Percentiles rank a stretch among this genome's conserved stretches.
These are phyloP conservation scores for Buceros bicornis DNA, from an alignment of 2,797 vertebrate species.

Conservation along the genomic window DNA sequence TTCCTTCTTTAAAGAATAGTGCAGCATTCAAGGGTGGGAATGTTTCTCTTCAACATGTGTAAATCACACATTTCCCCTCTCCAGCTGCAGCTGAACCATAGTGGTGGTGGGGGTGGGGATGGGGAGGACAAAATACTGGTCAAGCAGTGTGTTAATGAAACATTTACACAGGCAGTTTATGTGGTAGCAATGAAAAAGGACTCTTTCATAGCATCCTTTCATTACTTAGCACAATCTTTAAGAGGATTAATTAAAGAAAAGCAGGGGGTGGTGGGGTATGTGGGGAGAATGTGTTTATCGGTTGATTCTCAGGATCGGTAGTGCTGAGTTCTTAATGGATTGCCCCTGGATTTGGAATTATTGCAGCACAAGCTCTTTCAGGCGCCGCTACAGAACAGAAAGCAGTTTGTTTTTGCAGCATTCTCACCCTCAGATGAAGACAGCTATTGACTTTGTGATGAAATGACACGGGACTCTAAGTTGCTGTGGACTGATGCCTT, in stretches of 20 bases:
- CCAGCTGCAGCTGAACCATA: neutral
- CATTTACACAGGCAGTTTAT: slow-evolving; percentile 84
- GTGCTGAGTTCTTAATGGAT: slow-evolving; percentile 80
- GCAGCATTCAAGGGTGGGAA: slow-evolving; percentile 72
- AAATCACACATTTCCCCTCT: slow-evolving; percentile 68
- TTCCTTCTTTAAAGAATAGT: slow-evolving; percentile 28
- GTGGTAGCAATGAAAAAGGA: slow-evolving; percentile 77
- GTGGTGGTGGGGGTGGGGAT: neutral
- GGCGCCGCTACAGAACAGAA: slow-evolving; percentile 68
- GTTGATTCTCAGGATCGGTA: slow-evolving; percentile 77
- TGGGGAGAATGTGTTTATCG: slow-evolving; percentile 74
- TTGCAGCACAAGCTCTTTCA: slow-evolving; percentile 62
- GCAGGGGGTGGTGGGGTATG: accelerated
- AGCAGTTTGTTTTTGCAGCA: slow-evolving; percentile 71
- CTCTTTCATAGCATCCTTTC: slow-evolving; percentile 78
- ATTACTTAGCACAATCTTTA: slow-evolving; percentile 80
- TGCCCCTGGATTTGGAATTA: slow-evolving; percentile 79
- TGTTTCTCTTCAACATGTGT: slow-evolving; percentile 73
- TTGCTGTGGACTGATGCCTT: slow-evolving; percentile 52
- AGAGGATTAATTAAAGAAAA: slow-evolving; percentile 76
- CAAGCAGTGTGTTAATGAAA: slow-evolving; percentile 82
- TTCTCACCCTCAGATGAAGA: slow-evolving; percentile 56
- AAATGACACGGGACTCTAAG: slow-evolving; percentile 69
- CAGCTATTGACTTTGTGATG: slow-evolving; percentile 78
- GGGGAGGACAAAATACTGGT: slow-evolving; percentile 63